Base-by-base conservation (phyloP, 2,888 invertebrate species). In the Alitta virens region DNA sequence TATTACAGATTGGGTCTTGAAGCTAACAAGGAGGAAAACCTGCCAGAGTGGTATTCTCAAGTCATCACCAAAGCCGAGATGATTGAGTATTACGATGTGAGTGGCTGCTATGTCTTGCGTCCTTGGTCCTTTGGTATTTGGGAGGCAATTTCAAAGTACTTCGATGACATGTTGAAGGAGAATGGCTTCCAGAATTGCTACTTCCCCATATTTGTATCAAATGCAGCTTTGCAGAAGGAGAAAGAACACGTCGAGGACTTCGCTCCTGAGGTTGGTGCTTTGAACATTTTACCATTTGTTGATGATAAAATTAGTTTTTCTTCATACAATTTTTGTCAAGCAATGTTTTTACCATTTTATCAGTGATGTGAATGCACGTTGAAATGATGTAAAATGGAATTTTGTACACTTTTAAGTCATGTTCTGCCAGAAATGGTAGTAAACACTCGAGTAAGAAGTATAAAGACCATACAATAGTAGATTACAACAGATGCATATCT, bases 61-160 rank as follows among this genome's bases (percentile, higher is more conserved):
- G 87, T 90, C 7, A 86, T 90, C 65, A 91, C 91, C 0, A 94
- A 94, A 82, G 89, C 95, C 51, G 98, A 99, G 84, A 88, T 99
- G 88, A 98, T 99, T 60, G 98, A 99, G 81, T 99, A 99, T 84
- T 99, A 99, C 81, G 97, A 99, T 83, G 95, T 99, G 2, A 96
- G 96, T 57, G 99, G 99, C 0, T 99, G 99, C 83, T 99, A 99
- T 83, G 94, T 99, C 74, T 87, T 99, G 58, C 89, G 98, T 23
- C 98, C 96, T 12, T 98, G 98, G 97, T 90, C 97, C 14, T 99
- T 88, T 83, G 87, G 91, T 62, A 92, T 99, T 74, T 99, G 99
- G 99, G 96, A 98, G 77, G 78, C 83, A 0, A 94, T 99, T 65
- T 88, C 89, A 72, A 86, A 86, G 60, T 97, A 90, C 88, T 90